These are phyloP conservation scores for Numenius phaeopus DNA, from an alignment of 2,797 vertebrate genomes.

Conservation along the genomic window DNA sequence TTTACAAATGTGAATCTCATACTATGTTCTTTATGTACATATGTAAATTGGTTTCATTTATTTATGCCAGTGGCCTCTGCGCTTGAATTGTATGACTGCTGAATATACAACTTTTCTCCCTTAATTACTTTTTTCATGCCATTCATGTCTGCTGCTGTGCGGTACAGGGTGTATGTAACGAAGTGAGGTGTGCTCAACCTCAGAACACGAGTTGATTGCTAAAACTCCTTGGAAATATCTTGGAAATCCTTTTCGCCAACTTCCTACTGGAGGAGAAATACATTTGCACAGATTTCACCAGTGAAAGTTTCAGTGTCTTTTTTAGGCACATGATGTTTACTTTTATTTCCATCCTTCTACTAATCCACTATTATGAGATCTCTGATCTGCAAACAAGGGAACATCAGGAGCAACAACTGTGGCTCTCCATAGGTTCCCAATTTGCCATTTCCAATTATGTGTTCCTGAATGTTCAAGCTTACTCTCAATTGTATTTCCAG, in stretches of 20 bases:
- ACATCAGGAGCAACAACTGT: background rate
- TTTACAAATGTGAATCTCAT: slow-evolving; percentile 32
- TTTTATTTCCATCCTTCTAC: background rate
- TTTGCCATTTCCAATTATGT: background rate
- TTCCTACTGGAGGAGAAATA: background rate
- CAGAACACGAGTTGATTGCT: background rate
- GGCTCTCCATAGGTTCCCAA: background rate
- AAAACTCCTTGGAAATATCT: background rate
- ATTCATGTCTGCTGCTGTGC: background rate
- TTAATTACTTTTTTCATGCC: background rate
- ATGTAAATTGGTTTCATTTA: slow-evolving; percentile 37
- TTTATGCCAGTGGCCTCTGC: background rate
- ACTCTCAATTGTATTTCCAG: background rate
- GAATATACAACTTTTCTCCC: slow-evolving; percentile 37
- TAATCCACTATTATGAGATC: background rate
- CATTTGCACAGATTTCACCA: background rate
- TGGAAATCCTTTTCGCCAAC: background rate
- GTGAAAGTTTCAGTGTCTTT: background rate
- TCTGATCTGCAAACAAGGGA: background rate
- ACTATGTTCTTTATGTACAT: background rate
- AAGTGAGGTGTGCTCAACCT: background rate
- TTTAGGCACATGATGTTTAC: background rate
- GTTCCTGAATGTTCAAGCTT: background rate
- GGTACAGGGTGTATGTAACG: background rate
- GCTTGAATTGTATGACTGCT: background rate